Base-by-base conservation (phyloP, 2,888 invertebrate species). In the Trisateles emortualis region DNA sequence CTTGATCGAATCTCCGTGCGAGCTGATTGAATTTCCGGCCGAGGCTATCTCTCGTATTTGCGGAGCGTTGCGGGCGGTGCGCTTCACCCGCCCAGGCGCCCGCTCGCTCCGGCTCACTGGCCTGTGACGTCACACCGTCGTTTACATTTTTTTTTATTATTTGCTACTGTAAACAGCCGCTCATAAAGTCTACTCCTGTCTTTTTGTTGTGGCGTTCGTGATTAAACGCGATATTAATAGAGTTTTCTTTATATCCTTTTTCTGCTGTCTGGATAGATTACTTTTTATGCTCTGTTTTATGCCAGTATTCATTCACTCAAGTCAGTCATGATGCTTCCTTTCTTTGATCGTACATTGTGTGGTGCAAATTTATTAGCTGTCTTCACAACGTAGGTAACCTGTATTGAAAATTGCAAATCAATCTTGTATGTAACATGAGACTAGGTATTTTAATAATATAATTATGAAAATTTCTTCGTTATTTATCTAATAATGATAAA, bases 1-100 rank as follows among this genome's bases (percentile, higher is more conserved):
- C 88, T 88, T 88, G 88, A 90, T 91, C 80, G 87, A 86, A 90
- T 90, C 87, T 87, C 87, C 81, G 86, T 83, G 83, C 84, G 83
- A 83, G 87, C 85, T 90, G 90, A 91, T 91, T 90, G 90, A 90
- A 90, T 90, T 91, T 89, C 89, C 90, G 87, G 82, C 69, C 84
- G 81, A 79, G 79, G 86, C 86, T 86, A 87, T 87, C 85, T 83
- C 79, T 82, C 84, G 86, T 90, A 86, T 90, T 90, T 89, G 89
- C 83, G 75, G 76, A 87, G 84, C 81, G 81, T 76, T 85, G 86
- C 79, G 80, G 83, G 78, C 74, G 78, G 74, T 68, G 74, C 77
- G 64, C 35, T 19, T 35, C 26, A 69, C 71, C 66, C 68, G 71
- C 62, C 67, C 73, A 65, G 67, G 67, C 73, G 72, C 71, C 73